Conservation (phyloP, 2,797 vertebrate species). For the Myiotriccus ornatus region DNA sequence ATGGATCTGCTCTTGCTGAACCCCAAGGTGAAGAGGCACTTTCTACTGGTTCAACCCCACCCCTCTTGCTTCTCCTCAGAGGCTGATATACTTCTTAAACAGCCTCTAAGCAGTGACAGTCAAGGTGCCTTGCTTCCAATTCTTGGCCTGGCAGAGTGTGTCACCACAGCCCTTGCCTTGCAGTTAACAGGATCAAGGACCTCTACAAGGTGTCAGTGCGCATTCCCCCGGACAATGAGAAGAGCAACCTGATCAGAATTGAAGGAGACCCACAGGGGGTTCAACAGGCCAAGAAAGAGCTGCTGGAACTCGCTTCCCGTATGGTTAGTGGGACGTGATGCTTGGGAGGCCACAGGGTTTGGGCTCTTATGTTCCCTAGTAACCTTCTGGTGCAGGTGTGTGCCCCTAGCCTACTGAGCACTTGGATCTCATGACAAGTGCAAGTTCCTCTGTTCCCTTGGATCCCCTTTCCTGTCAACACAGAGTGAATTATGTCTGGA, state of each 20-base stretch:
- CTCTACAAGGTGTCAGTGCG: constrained; percentile 97
- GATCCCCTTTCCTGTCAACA: neutral
- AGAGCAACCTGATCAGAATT: constrained; percentile 96
- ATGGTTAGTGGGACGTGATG: constrained; percentile 81
- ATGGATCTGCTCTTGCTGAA: neutral
- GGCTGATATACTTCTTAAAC: neutral
- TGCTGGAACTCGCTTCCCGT: constrained; percentile 95
- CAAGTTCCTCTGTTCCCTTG: neutral
- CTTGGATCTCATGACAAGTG: neutral
- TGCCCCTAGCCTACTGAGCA: neutral
- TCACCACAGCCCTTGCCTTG: constrained; percentile 14
- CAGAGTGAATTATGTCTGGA: neutral
- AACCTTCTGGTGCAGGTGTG: neutral
- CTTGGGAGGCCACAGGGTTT: neutral
- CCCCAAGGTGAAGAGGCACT: neutral
- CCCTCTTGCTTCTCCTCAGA: neutral
- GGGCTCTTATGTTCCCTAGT: neutral
- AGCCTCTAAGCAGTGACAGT: neutral
- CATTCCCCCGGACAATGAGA: constrained; percentile 97
- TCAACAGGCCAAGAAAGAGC: constrained; percentile 97
- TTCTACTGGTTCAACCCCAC: neutral
- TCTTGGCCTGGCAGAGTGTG: neutral
- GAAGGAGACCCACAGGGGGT: constrained; percentile 98
- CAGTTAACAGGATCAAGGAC: constrained; percentile 99
- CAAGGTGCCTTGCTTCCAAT: neutral